A percentile compares a stretch with the other conserved stretches of the same genome.
phyloP scores from a whole-genome alignment of 2,797 vertebrate species.

The Microchirus variegatus region DNA sequence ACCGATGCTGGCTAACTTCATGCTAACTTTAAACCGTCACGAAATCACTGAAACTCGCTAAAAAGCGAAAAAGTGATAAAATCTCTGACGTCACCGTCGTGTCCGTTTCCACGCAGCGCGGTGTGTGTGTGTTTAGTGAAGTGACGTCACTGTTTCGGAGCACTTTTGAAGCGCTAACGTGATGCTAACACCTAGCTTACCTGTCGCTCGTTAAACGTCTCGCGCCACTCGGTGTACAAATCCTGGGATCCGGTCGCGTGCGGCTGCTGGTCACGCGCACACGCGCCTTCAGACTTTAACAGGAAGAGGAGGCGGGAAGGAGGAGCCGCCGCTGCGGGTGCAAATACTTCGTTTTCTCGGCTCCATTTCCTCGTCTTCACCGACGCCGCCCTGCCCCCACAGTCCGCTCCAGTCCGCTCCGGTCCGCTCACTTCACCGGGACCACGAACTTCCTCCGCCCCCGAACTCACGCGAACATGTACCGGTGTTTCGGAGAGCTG shows the following conservation, averaged over 20 bases:
- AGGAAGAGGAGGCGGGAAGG: slow-evolving; percentile 53
- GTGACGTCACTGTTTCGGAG: rapidly evolving
- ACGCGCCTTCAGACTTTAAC: slow-evolving; percentile 1
- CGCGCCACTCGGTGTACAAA: background rate
- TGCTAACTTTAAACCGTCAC: background rate
- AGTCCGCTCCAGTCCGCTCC: too few species aligned
- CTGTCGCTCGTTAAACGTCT: background rate
- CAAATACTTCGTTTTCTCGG: background rate
- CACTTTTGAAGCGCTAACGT: background rate
- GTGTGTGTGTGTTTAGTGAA: rapidly evolving
- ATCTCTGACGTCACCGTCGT: rapidly evolving
- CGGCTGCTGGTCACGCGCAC: background rate
- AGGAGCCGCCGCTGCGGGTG: slow-evolving; percentile 36
- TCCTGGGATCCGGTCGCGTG: background rate
- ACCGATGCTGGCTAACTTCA: too few species aligned
- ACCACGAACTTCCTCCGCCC: background rate
- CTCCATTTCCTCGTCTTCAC: slow-evolving; percentile 13
- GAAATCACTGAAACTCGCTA: background rate
- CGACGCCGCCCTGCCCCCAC: too few species aligned
- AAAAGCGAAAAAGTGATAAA: rapidly evolving
- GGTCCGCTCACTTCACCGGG: background rate
- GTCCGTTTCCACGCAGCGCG: rapidly evolving
- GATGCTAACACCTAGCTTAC: background rate
- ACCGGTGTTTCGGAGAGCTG: slow-evolving; percentile 85
- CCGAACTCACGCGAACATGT: slow-evolving; percentile 71